These are phyloP conservation scores for Neolamprologus brichardi DNA, from an alignment of 2,113 vertebrate genomes.

Conservation along the genomic window DNA sequence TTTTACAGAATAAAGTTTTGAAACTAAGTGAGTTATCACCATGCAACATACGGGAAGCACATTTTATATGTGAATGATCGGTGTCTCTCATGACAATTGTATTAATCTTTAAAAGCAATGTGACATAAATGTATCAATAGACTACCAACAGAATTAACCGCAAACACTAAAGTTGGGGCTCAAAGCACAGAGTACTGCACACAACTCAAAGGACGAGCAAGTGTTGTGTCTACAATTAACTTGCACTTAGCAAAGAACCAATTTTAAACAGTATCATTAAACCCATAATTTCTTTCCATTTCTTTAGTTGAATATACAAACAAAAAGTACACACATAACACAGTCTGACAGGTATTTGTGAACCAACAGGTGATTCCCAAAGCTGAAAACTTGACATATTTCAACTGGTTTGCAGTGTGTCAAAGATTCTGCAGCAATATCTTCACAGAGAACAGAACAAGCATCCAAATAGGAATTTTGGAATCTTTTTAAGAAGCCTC, in stretches of 20 bases:
- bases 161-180: background rate
- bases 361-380: background rate
- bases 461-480: background rate
- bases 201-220: background rate
- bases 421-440: background rate
- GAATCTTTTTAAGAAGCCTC: background rate
- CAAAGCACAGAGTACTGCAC: background rate
- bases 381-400: background rate
- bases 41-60: background rate
- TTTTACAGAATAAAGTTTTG: background rate
- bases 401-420: background rate
- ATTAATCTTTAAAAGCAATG: background rate
- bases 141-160: background rate
- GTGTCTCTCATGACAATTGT: background rate
- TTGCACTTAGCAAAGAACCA: background rate
- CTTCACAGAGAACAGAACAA: background rate
- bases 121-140: background rate
- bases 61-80: background rate
- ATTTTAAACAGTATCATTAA: background rate
- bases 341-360: background rate
- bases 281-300: background rate
- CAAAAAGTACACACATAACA: background rate
- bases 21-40: background rate
- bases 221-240: background rate
- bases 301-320: background rate